phyloP scores from a whole-genome alignment of 2,113 vertebrate genomes.

The Microcebus lehilahytsara region DNA sequence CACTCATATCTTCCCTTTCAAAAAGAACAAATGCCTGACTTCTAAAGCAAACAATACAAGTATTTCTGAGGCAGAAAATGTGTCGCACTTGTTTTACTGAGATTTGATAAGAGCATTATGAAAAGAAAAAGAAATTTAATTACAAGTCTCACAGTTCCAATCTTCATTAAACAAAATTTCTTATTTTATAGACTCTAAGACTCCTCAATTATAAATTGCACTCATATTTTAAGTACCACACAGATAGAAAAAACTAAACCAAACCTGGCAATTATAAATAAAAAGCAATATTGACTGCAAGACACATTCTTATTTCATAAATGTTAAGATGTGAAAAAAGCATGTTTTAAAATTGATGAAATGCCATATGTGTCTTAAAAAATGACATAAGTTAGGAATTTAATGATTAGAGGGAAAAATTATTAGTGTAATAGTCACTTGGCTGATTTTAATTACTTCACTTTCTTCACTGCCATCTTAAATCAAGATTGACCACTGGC shows the following conservation, averaged over 20 bases:
- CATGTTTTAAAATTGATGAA: neutral
- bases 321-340: neutral
- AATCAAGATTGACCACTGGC: neutral
- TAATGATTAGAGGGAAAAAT: neutral
- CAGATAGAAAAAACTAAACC: neutral
- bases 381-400: neutral
- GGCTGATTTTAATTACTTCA: constrained; percentile 26
- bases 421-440: constrained; percentile 1
- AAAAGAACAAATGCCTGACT: constrained; percentile 24
- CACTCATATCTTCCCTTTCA: neutral
- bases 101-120: constrained; percentile 11
- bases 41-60: neutral
- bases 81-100: neutral
- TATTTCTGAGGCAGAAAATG: neutral
- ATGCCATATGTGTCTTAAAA: neutral
- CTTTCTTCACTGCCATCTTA: neutral
- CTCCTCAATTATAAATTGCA: neutral
- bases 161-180: neutral
- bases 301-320: neutral
- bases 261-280: neutral
- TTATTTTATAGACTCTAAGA: neutral
- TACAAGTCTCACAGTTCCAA: neutral
- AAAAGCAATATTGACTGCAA: neutral
- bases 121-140: constrained; percentile 41
- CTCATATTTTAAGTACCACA: neutral